phyloP scores from a whole-genome alignment of 2,113 vertebrate species.

The Burhinus oedicnemus region DNA sequence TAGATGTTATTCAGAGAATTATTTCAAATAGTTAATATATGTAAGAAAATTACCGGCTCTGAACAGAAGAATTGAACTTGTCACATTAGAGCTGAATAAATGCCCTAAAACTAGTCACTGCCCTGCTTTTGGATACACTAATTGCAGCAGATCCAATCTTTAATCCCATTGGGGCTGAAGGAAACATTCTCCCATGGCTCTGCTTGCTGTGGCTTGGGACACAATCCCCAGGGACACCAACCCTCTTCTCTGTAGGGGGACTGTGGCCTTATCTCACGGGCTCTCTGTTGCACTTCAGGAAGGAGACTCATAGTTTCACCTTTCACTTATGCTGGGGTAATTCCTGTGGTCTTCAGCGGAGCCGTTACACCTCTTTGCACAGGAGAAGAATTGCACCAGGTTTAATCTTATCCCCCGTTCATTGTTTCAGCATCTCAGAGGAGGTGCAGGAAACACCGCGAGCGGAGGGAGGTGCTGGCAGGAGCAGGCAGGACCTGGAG shows the following conservation, averaged over 20 bases:
- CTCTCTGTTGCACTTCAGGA: constrained; percentile 4
- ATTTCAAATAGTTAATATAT: constrained; percentile 68
- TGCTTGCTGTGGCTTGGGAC: background rate
- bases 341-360: constrained; percentile 32
- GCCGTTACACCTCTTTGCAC: background rate
- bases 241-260: constrained; percentile 21
- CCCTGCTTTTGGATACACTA: background rate
- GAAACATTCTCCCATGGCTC: background rate
- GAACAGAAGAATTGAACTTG: constrained; percentile 62
- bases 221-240: background rate
- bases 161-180: constrained; percentile 16
- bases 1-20: constrained; percentile 59
- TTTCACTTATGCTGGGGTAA: background rate
- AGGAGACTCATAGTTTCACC: background rate
- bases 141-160: constrained; percentile 40
- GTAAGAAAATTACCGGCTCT: constrained; percentile 54
- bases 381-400: background rate
- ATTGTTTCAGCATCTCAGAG: constrained; percentile 38
- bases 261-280: background rate
- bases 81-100: constrained; percentile 53
- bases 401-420: constrained; percentile 24
- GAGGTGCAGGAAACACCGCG: background rate
- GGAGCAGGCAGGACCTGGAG: background rate
- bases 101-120: constrained; percentile 44
- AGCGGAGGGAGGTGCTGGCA: background rate